Percentiles rank a stretch among this genome's conserved stretches.
These are phyloP conservation scores for Halisarca cf. caerulea DNA, from an alignment of 37 sponge, comb jelly and placozoan genomes.

Conservation along the genomic window DNA sequence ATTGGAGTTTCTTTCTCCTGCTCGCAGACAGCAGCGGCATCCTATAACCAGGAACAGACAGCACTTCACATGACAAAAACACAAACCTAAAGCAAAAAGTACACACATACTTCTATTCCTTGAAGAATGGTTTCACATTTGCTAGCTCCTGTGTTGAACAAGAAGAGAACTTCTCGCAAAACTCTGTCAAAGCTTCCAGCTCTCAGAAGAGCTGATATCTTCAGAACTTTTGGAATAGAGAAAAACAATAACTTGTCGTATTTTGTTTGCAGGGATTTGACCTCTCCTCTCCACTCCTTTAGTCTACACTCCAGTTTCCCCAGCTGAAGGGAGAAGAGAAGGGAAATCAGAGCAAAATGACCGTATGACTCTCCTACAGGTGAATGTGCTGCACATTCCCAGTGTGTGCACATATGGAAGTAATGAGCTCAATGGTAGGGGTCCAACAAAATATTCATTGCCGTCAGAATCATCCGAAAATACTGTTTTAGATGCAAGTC, in stretches of 20 bases:
- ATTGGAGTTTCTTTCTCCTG: constrained; percentile 5
- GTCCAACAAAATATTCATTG: no score
- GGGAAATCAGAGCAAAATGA: neutral
- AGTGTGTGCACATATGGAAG: no score
- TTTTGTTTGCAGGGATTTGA: constrained; percentile 31
- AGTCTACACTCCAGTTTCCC: constrained; percentile 17
- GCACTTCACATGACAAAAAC: neutral
- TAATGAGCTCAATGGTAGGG: no score
- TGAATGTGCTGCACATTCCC: no score
- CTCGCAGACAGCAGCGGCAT: neutral
- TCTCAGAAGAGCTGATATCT: constrained; percentile 34
- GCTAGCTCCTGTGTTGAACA: constrained; percentile 31
- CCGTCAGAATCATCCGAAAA: no score
- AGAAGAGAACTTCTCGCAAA: constrained; percentile 52
- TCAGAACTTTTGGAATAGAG: constrained; percentile 58
- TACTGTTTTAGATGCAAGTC: no score
- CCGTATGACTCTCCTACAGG: no score
- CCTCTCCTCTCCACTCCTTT: constrained; percentile 31
- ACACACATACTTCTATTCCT: constrained; percentile 30
- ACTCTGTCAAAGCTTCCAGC: constrained; percentile 6
- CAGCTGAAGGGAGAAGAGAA: constrained; percentile 27
- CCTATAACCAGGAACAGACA: neutral
- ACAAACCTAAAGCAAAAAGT: no score
- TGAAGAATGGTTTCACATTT: constrained; percentile 4
- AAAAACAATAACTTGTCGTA: constrained; percentile 72